These are phyloP conservation scores for Synaphobranchus kaupii DNA, from an alignment of 2,797 vertebrate genomes.

Conservation along the genomic window DNA sequence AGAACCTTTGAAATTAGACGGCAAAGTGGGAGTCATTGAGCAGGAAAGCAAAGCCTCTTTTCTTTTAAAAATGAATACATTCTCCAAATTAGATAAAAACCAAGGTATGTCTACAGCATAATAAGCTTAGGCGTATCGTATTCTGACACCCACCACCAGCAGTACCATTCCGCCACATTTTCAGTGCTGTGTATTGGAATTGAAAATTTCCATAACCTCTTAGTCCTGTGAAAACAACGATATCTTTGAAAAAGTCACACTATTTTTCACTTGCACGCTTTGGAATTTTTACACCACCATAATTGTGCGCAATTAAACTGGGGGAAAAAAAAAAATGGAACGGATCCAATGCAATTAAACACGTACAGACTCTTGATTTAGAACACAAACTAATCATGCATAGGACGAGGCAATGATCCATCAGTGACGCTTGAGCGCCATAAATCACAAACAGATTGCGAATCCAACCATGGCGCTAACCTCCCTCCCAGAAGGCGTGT, in stretches of 20 bases:
- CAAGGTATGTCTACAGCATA: not conserved
- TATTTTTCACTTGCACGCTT: conserved; percentile 3
- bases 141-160: not conserved
- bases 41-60: not conserved
- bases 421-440: conserved; percentile 9
- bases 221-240: not conserved
- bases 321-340: conserved; percentile 50
- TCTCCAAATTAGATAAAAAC: not conserved
- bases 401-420: conserved; percentile 29
- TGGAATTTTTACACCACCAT: conserved; percentile 2
- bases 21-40: not conserved
- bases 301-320: conserved; percentile 18
- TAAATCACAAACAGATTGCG: conserved; percentile 15
- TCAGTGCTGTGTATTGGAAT: not conserved
- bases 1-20: not conserved
- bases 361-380: conserved; percentile 46
- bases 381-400: conserved; percentile 53
- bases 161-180: not conserved
- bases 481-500: conserved; percentile 30
- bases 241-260: conserved; percentile 16
- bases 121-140: not conserved
- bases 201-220: not conserved
- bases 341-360: conserved; percentile 65
- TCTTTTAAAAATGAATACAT: not conserved
- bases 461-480: not conserved